Evolutionary conservation across 2,888 invertebrate genomes (phyloP).

Genomic region (Drosophila vallismaia): DNA sequence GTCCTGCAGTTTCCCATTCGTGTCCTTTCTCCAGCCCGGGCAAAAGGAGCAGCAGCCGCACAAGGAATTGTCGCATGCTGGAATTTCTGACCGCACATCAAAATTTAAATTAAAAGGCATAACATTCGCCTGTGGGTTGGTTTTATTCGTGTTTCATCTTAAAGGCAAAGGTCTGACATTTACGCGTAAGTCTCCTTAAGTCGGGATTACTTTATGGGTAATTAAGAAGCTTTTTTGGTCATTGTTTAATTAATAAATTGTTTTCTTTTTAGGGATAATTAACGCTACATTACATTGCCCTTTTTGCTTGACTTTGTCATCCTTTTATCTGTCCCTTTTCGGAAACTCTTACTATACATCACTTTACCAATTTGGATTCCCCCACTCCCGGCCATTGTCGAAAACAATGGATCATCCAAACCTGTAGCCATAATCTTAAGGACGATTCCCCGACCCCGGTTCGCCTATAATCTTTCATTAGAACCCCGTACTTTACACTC

Average conservation of each 20-base stretch:
- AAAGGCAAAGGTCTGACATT: background rate
- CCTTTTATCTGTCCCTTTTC: slow-evolving; percentile 2
- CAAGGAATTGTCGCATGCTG: slow-evolving; percentile 43
- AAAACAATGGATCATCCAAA: slow-evolving; percentile 43
- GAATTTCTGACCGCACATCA: slow-evolving; percentile 62
- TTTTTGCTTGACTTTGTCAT: slow-evolving; percentile 7
- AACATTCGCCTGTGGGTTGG: slow-evolving; percentile 7
- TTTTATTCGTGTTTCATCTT: slow-evolving; percentile 10
- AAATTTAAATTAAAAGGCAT: slow-evolving; percentile 70
- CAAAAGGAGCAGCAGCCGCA: slow-evolving; percentile 52
- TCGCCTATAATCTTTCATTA: slow-evolving; percentile 61
- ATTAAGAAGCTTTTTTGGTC: background rate
- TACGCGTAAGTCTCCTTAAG: background rate
- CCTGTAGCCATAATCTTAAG: slow-evolving; percentile 35
- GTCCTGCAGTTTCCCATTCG: slow-evolving; percentile 40
- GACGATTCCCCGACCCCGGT: slow-evolving; percentile 8
- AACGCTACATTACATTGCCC: slow-evolving; percentile 16
- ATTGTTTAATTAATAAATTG: slow-evolving; percentile 4
- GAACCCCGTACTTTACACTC: slow-evolving; percentile 62
- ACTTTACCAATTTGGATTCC: slow-evolving; percentile 29
- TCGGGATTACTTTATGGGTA: background rate
- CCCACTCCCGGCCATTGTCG: slow-evolving; percentile 23
- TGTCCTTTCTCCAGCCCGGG: slow-evolving; percentile 20
- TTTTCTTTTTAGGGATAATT: slow-evolving; percentile 13
- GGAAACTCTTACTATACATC: background rate